A percentile compares a stretch with the other conserved stretches of the same genome.
These are phyloP conservation scores for Hycleus cichorii DNA, from an alignment of 1,140 invertebrate genomes.

Conservation along the genomic window DNA sequence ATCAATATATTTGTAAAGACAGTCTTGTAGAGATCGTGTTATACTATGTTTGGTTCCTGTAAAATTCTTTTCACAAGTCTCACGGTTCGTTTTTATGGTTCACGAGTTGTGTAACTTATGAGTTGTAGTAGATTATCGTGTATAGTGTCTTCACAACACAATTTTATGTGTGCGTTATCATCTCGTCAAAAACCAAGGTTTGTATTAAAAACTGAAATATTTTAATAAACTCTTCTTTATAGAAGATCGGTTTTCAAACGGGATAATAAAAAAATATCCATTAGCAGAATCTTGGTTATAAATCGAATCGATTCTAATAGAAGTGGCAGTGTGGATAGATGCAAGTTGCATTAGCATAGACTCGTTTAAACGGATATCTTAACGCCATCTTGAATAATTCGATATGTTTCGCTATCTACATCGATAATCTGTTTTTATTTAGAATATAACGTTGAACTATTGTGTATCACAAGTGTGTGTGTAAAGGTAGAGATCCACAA, in stretches of 20 bases:
- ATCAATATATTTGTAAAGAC: no score
- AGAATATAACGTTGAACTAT: conserved; percentile 26
- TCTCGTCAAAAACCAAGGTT: no score
- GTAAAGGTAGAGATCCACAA: conserved; percentile 14
- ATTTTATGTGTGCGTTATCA: no score
- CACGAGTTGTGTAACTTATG: conserved; percentile 15
- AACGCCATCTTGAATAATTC: conserved; percentile 38
- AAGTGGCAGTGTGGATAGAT: conserved; percentile 18
- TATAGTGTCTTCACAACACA: background rate
- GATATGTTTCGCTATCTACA: conserved; percentile 31
- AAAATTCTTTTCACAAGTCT: background rate
- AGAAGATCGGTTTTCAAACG: no score
- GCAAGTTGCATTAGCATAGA: conserved; percentile 26
- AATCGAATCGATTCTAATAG: conserved; percentile 24
- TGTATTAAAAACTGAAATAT: no score
- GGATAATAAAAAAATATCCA: background rate
- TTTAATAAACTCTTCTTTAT: no score
- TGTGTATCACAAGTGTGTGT: conserved; percentile 29
- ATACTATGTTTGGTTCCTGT: no score
- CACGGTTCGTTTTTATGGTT: conserved; percentile 14
- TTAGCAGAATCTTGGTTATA: conserved; percentile 18
- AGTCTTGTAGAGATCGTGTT: no score
- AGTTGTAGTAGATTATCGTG: conserved; percentile 9
- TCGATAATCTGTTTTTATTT: conserved; percentile 28
- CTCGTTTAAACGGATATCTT: conserved; percentile 22